Conservation (phyloP, 2,888 invertebrate genomes). For the Apotomis betuletana region DNA sequence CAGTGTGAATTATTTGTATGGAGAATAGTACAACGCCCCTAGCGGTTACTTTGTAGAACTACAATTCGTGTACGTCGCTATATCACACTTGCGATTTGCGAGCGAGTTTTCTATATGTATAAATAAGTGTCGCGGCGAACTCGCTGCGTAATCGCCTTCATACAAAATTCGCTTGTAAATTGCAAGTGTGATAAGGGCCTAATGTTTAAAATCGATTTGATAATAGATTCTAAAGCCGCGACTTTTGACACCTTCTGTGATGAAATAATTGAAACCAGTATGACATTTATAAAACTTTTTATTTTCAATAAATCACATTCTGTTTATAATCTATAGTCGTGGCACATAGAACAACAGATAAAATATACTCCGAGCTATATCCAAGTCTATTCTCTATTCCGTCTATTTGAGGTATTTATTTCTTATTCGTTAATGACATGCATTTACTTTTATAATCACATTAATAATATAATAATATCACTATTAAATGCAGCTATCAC, state of each 20-base stretch:
- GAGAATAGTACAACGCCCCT: too few relatives aligned
- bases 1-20: too few relatives aligned
- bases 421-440: constrained; percentile 52
- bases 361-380: constrained; percentile 64
- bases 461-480: constrained; percentile 44
- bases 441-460: constrained; percentile 42
- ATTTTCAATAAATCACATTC: constrained; percentile 79
- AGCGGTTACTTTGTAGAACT: too few relatives aligned
- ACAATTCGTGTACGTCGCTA: too few relatives aligned
- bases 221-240: too few relatives aligned
- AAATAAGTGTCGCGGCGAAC: too few relatives aligned
- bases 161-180: too few relatives aligned
- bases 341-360: constrained; percentile 79
- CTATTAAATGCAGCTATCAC: constrained; percentile 47
- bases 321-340: constrained; percentile 72
- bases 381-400: constrained; percentile 55
- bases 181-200: too few relatives aligned
- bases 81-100: too few relatives aligned
- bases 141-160: too few relatives aligned
- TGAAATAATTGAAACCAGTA: constrained; percentile 34
- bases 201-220: too few relatives aligned
- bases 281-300: constrained; percentile 81
- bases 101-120: too few relatives aligned
- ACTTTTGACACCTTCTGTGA: neutral
- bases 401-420: constrained; percentile 65